Evolutionary conservation across 2,888 invertebrate species (phyloP).

Genomic region (Arctia plantaginis): DNA sequence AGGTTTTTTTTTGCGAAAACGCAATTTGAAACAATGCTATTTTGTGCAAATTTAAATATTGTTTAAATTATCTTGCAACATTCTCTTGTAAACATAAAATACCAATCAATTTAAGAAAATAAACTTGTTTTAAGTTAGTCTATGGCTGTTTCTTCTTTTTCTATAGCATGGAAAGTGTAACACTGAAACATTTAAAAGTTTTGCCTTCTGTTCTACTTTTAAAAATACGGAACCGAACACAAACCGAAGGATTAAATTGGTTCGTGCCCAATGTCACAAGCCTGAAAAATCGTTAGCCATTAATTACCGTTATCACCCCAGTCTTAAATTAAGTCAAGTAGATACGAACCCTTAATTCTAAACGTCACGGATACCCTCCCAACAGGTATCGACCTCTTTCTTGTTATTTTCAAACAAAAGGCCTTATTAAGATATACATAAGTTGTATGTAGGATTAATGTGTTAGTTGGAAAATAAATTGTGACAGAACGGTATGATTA

Average conservation of each 20-base stretch:
- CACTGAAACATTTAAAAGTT: background rate
- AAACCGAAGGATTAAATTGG: slow-evolving; percentile 19
- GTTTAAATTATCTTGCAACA: background rate
- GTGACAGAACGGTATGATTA: slow-evolving; percentile 12
- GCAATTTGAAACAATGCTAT: background rate
- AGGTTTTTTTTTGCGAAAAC: background rate
- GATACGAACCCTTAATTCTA: slow-evolving; percentile 50
- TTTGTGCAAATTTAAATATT: background rate
- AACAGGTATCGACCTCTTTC: slow-evolving; percentile 40
- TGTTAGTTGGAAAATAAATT: background rate
- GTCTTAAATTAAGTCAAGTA: slow-evolving; percentile 50
- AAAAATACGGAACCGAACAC: slow-evolving; percentile 25
- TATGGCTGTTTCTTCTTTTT: background rate
- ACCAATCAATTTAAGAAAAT: background rate
- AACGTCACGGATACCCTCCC: slow-evolving; percentile 44
- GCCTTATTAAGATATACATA: slow-evolving; percentile 8
- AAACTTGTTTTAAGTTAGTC: background rate
- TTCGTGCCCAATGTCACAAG: slow-evolving; percentile 34
- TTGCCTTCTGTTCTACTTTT: slow-evolving; percentile 7
- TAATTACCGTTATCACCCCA: slow-evolving; percentile 50
- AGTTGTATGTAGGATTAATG: slow-evolving; percentile 4
- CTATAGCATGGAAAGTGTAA: background rate
- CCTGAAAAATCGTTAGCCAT: slow-evolving; percentile 52
- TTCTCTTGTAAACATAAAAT: background rate
- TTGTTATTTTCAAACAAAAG: slow-evolving; percentile 21